These are phyloP conservation scores for Perognathus longimembris DNA, from an alignment of 2,113 vertebrate genomes.

Conservation along the genomic window DNA sequence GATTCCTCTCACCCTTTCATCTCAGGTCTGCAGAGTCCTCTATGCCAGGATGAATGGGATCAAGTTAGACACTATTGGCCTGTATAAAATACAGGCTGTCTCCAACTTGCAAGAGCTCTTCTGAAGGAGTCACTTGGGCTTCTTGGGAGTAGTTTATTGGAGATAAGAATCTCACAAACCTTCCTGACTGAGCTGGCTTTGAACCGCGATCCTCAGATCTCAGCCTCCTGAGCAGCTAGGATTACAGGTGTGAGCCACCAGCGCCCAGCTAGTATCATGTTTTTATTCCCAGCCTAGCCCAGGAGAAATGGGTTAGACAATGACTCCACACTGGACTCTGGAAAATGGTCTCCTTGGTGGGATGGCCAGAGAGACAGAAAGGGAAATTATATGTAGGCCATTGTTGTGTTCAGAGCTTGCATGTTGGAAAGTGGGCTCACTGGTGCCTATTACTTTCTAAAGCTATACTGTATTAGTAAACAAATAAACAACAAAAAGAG, in stretches of 20 bases:
- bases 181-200: too few species aligned
- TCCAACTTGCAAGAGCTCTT: conserved; percentile 26
- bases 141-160: too few species aligned
- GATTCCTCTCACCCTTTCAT: not conserved
- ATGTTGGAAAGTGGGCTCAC: not conserved
- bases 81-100: not conserved
- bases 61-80: not conserved
- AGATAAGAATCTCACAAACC: too few species aligned
- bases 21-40: not conserved
- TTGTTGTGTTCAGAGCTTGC: not conserved
- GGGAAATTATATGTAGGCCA: not conserved
- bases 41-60: not conserved
- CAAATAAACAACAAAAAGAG: not conserved
- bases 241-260: too few species aligned
- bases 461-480: not conserved
- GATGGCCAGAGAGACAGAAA: not conserved
- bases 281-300: not conserved
- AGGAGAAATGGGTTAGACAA: not conserved
- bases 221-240: too few species aligned
- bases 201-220: too few species aligned
- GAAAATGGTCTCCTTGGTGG: not conserved
- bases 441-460: not conserved
- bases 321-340: not conserved
- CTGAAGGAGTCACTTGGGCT: too few species aligned
- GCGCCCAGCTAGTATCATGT: too few species aligned